phyloP scores from a whole-genome alignment of 1,140 invertebrate species.

The Apolygus lucorum region DNA sequence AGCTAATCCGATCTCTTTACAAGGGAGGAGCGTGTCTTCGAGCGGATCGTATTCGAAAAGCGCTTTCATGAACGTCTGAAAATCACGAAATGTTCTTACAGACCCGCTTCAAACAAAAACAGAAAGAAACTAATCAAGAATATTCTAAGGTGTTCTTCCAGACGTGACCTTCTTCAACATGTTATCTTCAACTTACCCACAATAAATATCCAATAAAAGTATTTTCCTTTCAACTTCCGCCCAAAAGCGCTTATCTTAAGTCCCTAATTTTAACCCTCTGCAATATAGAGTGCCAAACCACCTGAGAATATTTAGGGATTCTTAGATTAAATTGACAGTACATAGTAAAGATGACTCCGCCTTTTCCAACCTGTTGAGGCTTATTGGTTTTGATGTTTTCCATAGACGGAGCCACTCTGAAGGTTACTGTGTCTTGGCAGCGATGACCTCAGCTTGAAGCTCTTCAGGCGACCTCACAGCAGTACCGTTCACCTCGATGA shows the following conservation, averaged over 20 bases:
- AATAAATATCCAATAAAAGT: no score
- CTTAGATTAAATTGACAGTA: no score
- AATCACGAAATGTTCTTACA: conserved; percentile 35
- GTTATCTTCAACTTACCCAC: no score
- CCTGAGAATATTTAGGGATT: no score
- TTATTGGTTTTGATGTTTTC: conserved; percentile 41
- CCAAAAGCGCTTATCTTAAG: no score
- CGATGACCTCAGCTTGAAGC: conserved; percentile 74
- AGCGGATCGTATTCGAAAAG: conserved; percentile 86
- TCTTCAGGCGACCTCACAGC: conserved; percentile 77
- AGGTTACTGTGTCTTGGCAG: conserved; percentile 70
- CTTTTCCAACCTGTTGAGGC: conserved; percentile 29
- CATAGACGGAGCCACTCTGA: conserved; percentile 76
- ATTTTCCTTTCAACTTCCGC: no score
- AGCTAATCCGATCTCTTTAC: conserved; percentile 86
- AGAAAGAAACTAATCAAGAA: no score
- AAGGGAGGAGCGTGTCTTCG: conserved; percentile 84
- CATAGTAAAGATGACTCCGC: no score
- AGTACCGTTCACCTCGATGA: conserved; percentile 82
- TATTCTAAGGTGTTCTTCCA: no score
- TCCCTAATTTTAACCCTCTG: no score
- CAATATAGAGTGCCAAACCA: no score
- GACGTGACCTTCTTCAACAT: no score
- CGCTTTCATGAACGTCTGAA: conserved; percentile 88
- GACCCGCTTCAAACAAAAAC: conserved; percentile 21